phyloP scores from a whole-genome alignment of 2,888 invertebrate genomes.

The Heliconius charithonia region DNA sequence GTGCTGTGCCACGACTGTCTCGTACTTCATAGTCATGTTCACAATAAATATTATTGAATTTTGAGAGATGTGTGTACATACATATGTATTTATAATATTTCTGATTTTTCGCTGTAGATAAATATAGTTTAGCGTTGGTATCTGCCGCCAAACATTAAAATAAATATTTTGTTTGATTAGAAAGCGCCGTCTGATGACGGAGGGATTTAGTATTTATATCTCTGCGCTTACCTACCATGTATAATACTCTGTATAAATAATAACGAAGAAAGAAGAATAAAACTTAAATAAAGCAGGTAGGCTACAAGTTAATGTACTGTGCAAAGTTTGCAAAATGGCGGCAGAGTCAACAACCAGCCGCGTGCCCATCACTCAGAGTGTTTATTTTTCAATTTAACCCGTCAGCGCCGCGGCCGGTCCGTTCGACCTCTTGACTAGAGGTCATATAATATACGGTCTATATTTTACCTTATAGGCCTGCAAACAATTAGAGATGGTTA shows the following conservation, averaged over 20 bases:
- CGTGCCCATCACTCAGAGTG: slow-evolving; percentile 75
- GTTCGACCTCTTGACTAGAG: slow-evolving; percentile 23
- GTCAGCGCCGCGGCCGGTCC: slow-evolving; percentile 62
- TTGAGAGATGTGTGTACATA: too few relatives aligned
- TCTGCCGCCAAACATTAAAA: too few relatives aligned
- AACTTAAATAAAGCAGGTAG: slow-evolving; percentile 5
- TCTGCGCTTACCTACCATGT: neutral
- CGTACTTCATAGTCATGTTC: too few relatives aligned
- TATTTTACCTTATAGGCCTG: slow-evolving; percentile 32
- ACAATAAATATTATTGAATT: too few relatives aligned
- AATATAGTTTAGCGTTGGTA: too few relatives aligned
- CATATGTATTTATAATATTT: too few relatives aligned
- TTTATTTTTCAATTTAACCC: slow-evolving; percentile 82
- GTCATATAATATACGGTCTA: slow-evolving; percentile 11
- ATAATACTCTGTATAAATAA: neutral
- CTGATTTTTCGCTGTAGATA: too few relatives aligned
- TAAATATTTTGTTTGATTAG: neutral
- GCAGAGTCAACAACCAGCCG: slow-evolving; percentile 69
- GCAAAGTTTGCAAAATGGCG: slow-evolving; percentile 50
- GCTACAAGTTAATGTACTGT: slow-evolving; percentile 33
- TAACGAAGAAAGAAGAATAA: neutral
- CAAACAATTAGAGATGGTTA: neutral
- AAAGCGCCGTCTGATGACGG: neutral
- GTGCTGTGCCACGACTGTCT: too few relatives aligned
- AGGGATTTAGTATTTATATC: neutral